Evolutionary conservation across 2,113 vertebrate genomes (phyloP).

Genomic region (Corythornis vintsioides): DNA sequence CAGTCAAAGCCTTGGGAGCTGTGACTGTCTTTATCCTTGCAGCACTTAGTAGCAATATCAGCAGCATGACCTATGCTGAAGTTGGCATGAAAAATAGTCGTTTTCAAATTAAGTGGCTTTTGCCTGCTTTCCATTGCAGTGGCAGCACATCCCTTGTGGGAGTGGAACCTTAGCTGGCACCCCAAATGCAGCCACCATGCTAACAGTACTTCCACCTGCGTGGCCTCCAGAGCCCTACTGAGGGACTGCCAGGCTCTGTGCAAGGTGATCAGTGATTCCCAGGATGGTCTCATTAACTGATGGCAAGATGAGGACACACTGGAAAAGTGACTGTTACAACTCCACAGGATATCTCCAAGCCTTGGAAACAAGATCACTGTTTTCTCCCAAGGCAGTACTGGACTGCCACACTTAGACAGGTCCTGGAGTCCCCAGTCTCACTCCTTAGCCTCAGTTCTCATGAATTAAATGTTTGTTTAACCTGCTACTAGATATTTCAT

Average conservation of each 20-base stretch:
- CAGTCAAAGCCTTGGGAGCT: neutral
- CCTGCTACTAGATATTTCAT: neutral
- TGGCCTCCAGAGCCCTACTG: neutral
- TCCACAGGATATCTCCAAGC: neutral
- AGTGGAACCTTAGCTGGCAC: neutral
- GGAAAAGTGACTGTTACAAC: neutral
- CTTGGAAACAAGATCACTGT: neutral
- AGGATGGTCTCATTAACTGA: neutral
- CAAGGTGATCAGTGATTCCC: neutral
- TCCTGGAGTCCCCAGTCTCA: neutral
- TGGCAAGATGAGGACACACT: neutral
- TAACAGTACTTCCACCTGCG: fast-evolving
- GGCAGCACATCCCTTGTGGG: fast-evolving
- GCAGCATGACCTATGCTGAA: neutral
- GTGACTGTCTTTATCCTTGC: neutral
- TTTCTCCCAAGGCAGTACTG: neutral
- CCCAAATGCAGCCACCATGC: neutral
- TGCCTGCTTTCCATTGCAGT: neutral
- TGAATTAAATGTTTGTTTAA: neutral
- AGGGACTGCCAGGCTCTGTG: neutral
- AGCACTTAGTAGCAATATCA: neutral
- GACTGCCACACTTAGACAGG: neutral
- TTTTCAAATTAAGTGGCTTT: neutral
- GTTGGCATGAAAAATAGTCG: neutral
- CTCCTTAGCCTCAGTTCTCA: neutral